Percentiles rank a stretch among this genome's conserved stretches.
phyloP scores from a whole-genome alignment of 2,113 vertebrate genomes.

The Polypterus bichir region DNA sequence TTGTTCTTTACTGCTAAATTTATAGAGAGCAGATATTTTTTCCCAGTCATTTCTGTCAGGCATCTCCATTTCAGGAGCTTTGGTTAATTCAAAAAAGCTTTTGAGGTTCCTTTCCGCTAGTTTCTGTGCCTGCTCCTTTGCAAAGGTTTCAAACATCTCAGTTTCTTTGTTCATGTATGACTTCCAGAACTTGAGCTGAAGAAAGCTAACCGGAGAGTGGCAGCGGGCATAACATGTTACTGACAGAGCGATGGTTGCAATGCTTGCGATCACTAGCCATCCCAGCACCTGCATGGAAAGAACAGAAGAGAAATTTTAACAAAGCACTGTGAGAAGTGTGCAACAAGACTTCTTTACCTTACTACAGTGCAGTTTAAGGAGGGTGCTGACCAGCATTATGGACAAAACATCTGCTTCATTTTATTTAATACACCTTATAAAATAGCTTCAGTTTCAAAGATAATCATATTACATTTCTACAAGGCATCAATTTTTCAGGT shows the following conservation, averaged over 20 bases:
- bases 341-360: no score
- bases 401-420: no score
- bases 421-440: no score
- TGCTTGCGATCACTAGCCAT: conserved; percentile 47
- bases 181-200: conserved; percentile 59
- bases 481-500: no score
- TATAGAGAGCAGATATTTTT: conserved; percentile 43
- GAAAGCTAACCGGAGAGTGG: conserved; percentile 45
- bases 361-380: no score
- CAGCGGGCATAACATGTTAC: conserved; percentile 34
- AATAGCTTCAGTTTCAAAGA: no score
- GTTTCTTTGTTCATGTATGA: conserved; percentile 45
- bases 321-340: no score
- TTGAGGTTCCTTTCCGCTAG: conserved; percentile 53
- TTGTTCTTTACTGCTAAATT: conserved; percentile 23
- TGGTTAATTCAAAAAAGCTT: conserved; percentile 48
- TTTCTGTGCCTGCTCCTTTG: conserved; percentile 36
- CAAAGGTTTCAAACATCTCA: conserved; percentile 30
- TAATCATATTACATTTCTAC: no score
- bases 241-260: conserved; percentile 30
- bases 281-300: conserved; percentile 50
- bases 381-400: no score
- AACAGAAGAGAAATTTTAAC: no score
- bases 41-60: conserved; percentile 46
- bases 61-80: conserved; percentile 14